Evolutionary conservation across 2,113 vertebrate genomes (phyloP), one percentile per base, ranked within the genome.

Genomic region (Calidris pugnax): DNA sequence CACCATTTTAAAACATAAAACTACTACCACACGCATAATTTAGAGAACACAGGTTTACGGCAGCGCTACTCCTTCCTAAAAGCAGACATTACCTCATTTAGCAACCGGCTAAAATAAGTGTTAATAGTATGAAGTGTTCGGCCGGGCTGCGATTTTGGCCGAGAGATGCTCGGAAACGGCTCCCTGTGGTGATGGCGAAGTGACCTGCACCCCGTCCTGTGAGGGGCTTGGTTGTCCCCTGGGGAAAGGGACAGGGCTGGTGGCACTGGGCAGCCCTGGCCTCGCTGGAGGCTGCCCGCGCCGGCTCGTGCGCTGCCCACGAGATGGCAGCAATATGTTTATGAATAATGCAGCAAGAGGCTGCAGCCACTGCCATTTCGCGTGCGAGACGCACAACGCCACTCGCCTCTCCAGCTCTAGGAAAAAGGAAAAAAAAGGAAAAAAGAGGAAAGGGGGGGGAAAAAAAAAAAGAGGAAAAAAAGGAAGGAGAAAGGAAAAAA

Each of bases 281-380:
- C 33, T 11, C 7, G 0, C 14, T 6, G 0, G 28, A 53, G 9
- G 14, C 32, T 64, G 17, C 39, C 68, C 5, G 6, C 51, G 87
- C 64, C 57, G 51, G 62, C 93, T 95, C 91, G 9, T 75, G 67
- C 6, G 93, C 62, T 69, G 92, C 97, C 98, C 99, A 99, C 98
- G 98, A 98, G 99, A 98, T 98, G 99, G 99, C 99, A 99, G 98
- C 98, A 99, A 98, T 96, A 98, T 94, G 97, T 98, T 98, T 98
- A 98, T 98, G 98, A 98, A 98, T 98, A 98, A 98, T 98, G 97
- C 97, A 98, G 95, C 85, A 93, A 89, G 73, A 94, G 75, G 88
- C 90, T 86, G 90, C 85, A 74, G 92, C 83, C 88, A 78, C 88
- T 95, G 97, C 96, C 91, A 95, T 92, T 95, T 66, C 85, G 23